These are phyloP conservation scores for Dasypogon diadema DNA, from an alignment of 2,888 invertebrate species.

Conservation along the genomic window DNA sequence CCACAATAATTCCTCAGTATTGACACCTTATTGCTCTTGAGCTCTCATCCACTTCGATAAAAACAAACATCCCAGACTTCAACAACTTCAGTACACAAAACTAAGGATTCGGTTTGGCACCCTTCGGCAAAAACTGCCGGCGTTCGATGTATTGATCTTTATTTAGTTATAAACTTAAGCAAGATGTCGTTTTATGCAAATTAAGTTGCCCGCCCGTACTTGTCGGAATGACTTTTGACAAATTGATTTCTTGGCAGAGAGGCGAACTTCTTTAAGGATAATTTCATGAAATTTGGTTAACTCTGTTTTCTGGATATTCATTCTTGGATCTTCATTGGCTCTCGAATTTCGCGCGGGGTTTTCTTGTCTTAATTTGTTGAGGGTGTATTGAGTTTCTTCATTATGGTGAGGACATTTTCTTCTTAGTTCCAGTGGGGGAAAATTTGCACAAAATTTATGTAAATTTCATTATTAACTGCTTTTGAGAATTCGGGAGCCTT, in stretches of 20 bases:
- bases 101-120: constrained; percentile 32
- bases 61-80: constrained; percentile 39
- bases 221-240: constrained; percentile 55
- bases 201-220: constrained; percentile 54
- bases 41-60: constrained; percentile 21
- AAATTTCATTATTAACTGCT: constrained; percentile 46
- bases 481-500: constrained; percentile 29
- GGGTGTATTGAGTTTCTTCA: constrained; percentile 42
- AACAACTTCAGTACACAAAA: constrained; percentile 37
- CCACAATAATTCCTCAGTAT: background rate
- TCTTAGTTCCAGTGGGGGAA: constrained; percentile 5
- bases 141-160: constrained; percentile 56
- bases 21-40: constrained; percentile 27
- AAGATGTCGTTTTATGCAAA: constrained; percentile 56
- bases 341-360: constrained; percentile 32
- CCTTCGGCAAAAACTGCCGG: background rate
- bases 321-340: constrained; percentile 45
- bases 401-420: constrained; percentile 32
- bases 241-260: constrained; percentile 54
- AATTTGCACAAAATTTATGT: constrained; percentile 23
- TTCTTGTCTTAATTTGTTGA: constrained; percentile 29
- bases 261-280: constrained; percentile 40
- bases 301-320: constrained; percentile 39
- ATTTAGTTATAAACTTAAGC: constrained; percentile 57
- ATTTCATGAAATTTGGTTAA: constrained; percentile 47